These are phyloP conservation scores for Enoplosus armatus DNA, from an alignment of 2,797 vertebrate genomes.

Conservation along the genomic window DNA sequence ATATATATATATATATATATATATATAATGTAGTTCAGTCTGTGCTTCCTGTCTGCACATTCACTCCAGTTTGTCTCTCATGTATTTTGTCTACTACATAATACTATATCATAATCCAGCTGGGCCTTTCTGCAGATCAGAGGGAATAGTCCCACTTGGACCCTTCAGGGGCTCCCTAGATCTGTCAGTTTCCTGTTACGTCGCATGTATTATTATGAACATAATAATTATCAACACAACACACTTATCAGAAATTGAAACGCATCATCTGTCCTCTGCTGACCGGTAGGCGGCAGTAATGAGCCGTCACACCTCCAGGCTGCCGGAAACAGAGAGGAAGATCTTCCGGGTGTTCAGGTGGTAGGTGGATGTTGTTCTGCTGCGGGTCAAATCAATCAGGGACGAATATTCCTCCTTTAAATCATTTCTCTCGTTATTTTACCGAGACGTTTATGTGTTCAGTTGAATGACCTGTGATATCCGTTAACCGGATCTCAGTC, in stretches of 20 bases:
- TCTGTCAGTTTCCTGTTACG: too few relatives aligned
- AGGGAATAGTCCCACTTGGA: too few relatives aligned
- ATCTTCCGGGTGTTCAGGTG: slow-evolving; percentile 48
- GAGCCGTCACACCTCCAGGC: fast-evolving
- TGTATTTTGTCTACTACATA: too few relatives aligned
- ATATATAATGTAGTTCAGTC: not conserved
- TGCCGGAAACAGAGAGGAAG: not conserved
- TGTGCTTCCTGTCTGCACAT: not conserved
- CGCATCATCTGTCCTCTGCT: too few relatives aligned
- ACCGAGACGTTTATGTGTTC: not conserved
- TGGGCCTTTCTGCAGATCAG: too few relatives aligned
- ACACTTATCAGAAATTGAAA: too few relatives aligned
- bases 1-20: too few relatives aligned
- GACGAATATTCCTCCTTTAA: not conserved
- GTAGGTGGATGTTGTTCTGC: slow-evolving; percentile 41
- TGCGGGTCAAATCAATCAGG: slow-evolving; percentile 33
- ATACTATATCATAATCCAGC: too few relatives aligned
- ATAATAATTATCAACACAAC: too few relatives aligned
- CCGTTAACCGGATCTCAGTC: slow-evolving; percentile 2
- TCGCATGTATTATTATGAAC: too few relatives aligned
- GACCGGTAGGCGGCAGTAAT: not conserved
- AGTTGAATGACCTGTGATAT: not conserved
- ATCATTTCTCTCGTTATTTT: not conserved
- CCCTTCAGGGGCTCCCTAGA: too few relatives aligned
- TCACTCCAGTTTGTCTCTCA: too few relatives aligned